Conservation (phyloP, 2,888 invertebrate species). For the Entomobrya multifasciata region DNA sequence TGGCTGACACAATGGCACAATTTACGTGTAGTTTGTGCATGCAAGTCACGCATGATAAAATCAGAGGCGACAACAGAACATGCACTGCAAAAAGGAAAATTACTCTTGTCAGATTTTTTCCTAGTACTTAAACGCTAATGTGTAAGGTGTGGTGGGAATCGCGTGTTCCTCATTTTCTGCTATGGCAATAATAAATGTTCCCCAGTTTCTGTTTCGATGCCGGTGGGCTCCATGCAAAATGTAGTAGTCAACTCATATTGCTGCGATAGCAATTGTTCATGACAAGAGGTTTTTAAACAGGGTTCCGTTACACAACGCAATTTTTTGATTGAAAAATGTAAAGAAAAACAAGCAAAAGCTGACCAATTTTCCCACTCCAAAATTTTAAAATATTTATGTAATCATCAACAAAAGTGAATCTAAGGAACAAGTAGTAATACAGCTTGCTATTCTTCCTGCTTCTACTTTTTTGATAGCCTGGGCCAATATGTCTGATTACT, state of each 20-base stretch:
- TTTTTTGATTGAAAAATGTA: background rate
- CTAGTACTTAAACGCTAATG: background rate
- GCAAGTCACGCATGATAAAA: slow-evolving; percentile 37
- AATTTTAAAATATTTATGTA: slow-evolving; percentile 22
- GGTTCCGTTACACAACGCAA: too few relatives aligned
- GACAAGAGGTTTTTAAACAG: background rate
- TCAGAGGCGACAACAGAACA: background rate
- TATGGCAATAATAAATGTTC: too few relatives aligned
- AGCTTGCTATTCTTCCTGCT: slow-evolving; percentile 17
- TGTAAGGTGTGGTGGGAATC: slow-evolving; percentile 37
- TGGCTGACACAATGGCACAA: too few relatives aligned
- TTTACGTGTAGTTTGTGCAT: too few relatives aligned
- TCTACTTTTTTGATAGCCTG: background rate
- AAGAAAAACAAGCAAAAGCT: background rate
- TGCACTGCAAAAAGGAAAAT: background rate
- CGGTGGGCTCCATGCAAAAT: slow-evolving; percentile 29
- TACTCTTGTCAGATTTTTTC: background rate
- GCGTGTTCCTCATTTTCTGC: slow-evolving; percentile 10
- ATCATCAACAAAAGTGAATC: background rate
- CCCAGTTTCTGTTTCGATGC: too few relatives aligned
- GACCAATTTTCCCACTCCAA: background rate
- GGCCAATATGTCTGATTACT: slow-evolving; percentile 76
- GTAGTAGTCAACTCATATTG: background rate
- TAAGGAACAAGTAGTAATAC: too few relatives aligned
- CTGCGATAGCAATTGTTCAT: background rate